Evolutionary conservation across 2,113 vertebrate genomes (phyloP).

Genomic region (Ardeotis arabs): DNA sequence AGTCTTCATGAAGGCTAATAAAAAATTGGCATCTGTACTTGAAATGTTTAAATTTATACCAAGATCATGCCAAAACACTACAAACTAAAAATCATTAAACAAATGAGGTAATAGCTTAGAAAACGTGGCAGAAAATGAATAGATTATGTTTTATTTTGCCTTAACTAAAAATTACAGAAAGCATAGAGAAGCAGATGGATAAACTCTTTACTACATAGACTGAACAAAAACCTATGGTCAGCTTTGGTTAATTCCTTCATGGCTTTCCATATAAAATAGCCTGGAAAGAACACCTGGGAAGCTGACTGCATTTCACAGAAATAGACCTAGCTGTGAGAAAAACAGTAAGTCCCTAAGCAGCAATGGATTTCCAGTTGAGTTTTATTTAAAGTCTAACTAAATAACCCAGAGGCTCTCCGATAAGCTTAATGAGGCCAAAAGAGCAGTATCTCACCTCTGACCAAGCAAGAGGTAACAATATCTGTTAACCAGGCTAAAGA

Average conservation of each 20-base stretch:
- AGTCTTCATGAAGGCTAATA: constrained; percentile 1
- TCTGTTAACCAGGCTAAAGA: not conserved
- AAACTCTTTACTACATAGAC: not conserved
- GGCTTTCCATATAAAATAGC: not conserved
- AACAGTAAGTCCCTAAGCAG: not conserved
- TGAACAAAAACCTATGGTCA: not conserved
- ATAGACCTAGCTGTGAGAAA: not conserved
- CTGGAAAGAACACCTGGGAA: not conserved
- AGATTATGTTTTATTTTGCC: not conserved
- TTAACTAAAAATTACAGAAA: not conserved
- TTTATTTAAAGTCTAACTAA: constrained; percentile 47
- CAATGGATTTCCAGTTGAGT: constrained; percentile 11
- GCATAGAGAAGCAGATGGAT: not conserved
- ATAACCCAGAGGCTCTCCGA: not conserved
- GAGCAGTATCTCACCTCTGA: constrained; percentile 46
- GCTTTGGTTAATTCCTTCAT: not conserved
- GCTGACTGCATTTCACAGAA: not conserved
- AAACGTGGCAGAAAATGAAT: not conserved
- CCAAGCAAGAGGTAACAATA: not conserved
- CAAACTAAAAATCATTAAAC: not conserved
- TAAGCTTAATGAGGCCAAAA: constrained; percentile 47
- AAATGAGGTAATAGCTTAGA: not conserved
- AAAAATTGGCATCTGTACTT: not conserved
- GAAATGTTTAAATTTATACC: not conserved
- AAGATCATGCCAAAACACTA: not conserved